phyloP scores from a whole-genome alignment of 2,113 vertebrate species.

The Uria aalge region DNA sequence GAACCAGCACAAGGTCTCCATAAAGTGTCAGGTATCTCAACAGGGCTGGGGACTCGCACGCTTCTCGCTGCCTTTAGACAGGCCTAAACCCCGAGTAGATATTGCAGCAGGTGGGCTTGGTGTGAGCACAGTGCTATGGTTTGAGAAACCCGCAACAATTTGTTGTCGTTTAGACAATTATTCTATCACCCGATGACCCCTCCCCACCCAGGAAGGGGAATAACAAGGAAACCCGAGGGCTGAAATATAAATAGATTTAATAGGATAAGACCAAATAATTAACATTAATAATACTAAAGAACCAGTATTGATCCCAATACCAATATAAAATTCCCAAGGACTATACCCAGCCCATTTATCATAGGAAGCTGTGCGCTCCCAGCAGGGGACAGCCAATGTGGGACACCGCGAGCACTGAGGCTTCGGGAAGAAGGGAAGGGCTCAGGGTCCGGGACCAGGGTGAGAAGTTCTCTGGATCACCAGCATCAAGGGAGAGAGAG shows the following conservation, averaged over 20 bases:
- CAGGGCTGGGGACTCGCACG: background rate
- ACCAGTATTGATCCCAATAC: background rate
- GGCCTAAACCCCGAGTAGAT: background rate
- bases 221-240: background rate
- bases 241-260: background rate
- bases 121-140: background rate
- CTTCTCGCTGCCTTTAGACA: background rate
- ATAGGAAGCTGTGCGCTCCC: background rate
- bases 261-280: background rate
- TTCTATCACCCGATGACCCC: background rate
- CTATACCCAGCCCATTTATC: background rate
- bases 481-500: background rate
- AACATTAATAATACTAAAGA: background rate
- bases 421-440: background rate
- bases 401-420: background rate
- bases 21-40: accelerated
- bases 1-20: background rate
- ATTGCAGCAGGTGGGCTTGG: background rate
- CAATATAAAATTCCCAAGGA: background rate
- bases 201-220: background rate
- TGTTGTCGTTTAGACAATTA: background rate
- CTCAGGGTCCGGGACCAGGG: background rate
- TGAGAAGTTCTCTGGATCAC: background rate
- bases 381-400: background rate
- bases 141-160: background rate